These are phyloP conservation scores for Otocyon megalotis DNA, from an alignment of 2,113 vertebrate genomes.

Conservation along the genomic window DNA sequence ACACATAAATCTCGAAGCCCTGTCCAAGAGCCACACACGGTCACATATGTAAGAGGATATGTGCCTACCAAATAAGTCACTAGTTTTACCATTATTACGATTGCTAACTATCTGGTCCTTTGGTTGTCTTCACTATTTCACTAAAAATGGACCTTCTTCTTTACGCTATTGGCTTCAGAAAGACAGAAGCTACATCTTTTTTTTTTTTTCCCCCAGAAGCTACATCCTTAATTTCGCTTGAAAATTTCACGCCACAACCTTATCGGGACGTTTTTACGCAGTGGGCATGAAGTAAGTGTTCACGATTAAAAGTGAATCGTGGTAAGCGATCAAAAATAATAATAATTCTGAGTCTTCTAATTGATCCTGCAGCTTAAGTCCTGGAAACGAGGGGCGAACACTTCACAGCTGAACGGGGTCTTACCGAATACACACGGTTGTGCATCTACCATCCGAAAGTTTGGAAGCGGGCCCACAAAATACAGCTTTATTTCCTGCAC, in stretches of 20 bases:
- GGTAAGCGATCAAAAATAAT: neutral
- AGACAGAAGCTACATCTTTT: neutral
- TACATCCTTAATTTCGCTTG: neutral
- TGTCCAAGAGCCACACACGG: accelerated
- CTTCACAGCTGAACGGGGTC: neutral
- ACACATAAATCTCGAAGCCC: neutral
- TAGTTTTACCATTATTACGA: neutral
- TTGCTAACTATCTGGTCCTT: neutral
- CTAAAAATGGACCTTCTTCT: neutral
- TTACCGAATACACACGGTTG: neutral
- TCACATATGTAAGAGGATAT: neutral
- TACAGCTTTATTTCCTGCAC: neutral
- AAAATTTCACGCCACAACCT: neutral
- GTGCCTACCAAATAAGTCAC: neutral
- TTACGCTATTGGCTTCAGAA: neutral
- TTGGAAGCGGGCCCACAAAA: slow-evolving; percentile 31
- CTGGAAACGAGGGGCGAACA: neutral
- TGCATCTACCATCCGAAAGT: neutral
- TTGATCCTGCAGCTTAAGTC: neutral
- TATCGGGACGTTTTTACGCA: neutral
- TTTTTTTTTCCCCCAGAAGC: no score
- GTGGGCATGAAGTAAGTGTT: neutral
- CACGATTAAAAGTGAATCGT: neutral
- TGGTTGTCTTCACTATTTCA: neutral
- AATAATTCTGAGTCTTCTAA: slow-evolving; percentile 1